These are phyloP conservation scores for Argyrosomus regius DNA, from an alignment of 2,797 vertebrate genomes.

Conservation along the genomic window DNA sequence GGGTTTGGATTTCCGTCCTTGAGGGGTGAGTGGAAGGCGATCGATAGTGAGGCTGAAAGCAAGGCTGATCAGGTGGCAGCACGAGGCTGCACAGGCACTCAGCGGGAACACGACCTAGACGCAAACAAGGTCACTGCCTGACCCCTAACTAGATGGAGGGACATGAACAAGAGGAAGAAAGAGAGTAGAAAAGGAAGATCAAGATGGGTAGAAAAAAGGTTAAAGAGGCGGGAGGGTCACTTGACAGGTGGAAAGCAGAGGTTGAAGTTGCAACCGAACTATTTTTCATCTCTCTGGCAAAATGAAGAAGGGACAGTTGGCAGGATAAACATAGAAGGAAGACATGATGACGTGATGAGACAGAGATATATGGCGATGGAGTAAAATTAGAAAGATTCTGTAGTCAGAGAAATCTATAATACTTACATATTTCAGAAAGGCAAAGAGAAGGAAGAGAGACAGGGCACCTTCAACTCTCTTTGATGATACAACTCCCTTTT, in stretches of 20 bases:
- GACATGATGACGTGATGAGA: slow-evolving; percentile 5
- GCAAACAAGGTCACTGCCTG: slow-evolving; percentile 85
- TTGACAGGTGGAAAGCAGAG: not conserved
- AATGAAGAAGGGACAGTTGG: not conserved
- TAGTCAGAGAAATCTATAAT: not conserved
- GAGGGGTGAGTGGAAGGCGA: slow-evolving; percentile 82
- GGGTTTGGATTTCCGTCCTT: slow-evolving; percentile 88
- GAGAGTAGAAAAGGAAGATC: slow-evolving; percentile 20
- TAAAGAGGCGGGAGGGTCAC: not conserved
- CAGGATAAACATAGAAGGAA: slow-evolving; percentile 9
- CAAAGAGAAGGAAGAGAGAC: not conserved
- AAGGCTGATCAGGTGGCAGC: slow-evolving; percentile 84
- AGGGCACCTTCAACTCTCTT: slow-evolving; percentile 20
- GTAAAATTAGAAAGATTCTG: slow-evolving; percentile 9
- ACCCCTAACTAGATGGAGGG: slow-evolving; percentile 65
- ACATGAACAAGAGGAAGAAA: slow-evolving; percentile 12
- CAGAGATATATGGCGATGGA: slow-evolving; percentile 9
- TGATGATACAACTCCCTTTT: slow-evolving; percentile 7
- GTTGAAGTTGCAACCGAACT: not conserved
- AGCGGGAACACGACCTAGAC: slow-evolving; percentile 75
- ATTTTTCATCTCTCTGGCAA: slow-evolving; percentile 17
- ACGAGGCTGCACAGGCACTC: slow-evolving; percentile 74
- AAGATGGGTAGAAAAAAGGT: slow-evolving; percentile 6
- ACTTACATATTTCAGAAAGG: not conserved
- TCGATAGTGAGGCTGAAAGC: slow-evolving; percentile 84